Evolutionary conservation across 2,797 vertebrate genomes (phyloP), one percentile per base, ranked within the genome.

Genomic region (Cyprinodon diabolis): DNA sequence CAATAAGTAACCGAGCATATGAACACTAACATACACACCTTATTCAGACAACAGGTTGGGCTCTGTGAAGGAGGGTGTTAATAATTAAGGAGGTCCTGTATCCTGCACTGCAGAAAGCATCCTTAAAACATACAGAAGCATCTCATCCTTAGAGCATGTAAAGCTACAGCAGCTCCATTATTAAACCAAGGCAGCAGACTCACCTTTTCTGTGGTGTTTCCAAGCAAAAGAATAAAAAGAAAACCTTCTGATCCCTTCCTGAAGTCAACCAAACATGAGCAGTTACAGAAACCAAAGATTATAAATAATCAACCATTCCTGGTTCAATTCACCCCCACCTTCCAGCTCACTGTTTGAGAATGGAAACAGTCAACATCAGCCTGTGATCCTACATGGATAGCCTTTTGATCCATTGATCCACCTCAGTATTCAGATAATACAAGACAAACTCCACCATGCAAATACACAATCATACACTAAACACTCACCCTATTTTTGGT

Each of bases 61-160:
- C 74, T 81, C 84, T 82, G 75, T 88, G 43, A 72, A 54, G 82
- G 82, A 79, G 72, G 66, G 11, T 66, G 85, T 94, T 87, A 92
- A 93, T 93, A 89, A 93, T 93, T 92, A 78, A 94, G 75, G 75
- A 85, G 80, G 74, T 69, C 82, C 77, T 91, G 85, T 77, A 81
- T 71, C 77, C 78, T 55, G 54, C 85, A 85, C 87, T 85, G 87
- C 68, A 78, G 82, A 92, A 79, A 86, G 75, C 86, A 71, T 79
- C 77, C 21, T 60, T 35, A 49, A 13, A 54, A 45, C 37, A n/a
- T 54, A n/a, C 49, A 19, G 43, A n/a, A 35, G 14, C 30, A 37
- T 52, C 48, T 54, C 48, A 68, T 21, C 49, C 30, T 21, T 13
- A 49, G 47, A 35, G 15, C 47, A 48, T 8, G 48, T 21, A 25